These are phyloP conservation scores for Pseudococcus viburni DNA, from an alignment of 2,888 invertebrate genomes.

Conservation along the genomic window DNA sequence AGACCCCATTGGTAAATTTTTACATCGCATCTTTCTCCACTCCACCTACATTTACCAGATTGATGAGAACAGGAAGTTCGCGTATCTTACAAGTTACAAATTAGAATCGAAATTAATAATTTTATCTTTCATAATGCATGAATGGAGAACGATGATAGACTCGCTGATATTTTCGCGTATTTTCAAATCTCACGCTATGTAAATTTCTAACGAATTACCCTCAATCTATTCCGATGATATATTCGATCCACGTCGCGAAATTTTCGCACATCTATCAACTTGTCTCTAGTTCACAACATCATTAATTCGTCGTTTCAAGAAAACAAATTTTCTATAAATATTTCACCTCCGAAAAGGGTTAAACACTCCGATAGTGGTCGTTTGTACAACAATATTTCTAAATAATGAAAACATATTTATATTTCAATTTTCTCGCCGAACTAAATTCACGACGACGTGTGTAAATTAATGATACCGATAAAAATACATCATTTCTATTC, in stretches of 20 bases:
- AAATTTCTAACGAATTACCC: not conserved
- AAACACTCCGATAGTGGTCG: not conserved
- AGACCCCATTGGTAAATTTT: too few species aligned
- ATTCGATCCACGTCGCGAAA: not conserved
- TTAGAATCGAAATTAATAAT: too few species aligned
- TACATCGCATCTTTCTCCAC: too few species aligned
- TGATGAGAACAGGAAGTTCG: too few species aligned
- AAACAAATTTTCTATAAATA: constrained; percentile 2
- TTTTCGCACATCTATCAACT: constrained; percentile 16
- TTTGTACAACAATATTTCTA: not conserved
- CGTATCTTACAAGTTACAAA: too few species aligned
- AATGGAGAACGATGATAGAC: not conserved
- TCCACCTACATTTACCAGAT: too few species aligned
- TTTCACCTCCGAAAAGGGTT: not conserved
- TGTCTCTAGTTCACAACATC: not conserved
- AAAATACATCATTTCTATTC: not conserved
- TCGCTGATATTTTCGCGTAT: not conserved
- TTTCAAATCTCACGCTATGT: not conserved
- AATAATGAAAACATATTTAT: not conserved
- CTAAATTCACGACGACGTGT: not conserved
- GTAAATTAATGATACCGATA: not conserved
- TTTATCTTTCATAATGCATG: not conserved
- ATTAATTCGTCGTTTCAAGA: not conserved
- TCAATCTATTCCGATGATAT: not conserved
- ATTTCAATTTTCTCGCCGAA: not conserved